A percentile compares a stretch with the other conserved stretches of the same genome.
Evolutionary conservation across 2,113 vertebrate genomes (phyloP).

Genomic region (Merops nubicus): DNA sequence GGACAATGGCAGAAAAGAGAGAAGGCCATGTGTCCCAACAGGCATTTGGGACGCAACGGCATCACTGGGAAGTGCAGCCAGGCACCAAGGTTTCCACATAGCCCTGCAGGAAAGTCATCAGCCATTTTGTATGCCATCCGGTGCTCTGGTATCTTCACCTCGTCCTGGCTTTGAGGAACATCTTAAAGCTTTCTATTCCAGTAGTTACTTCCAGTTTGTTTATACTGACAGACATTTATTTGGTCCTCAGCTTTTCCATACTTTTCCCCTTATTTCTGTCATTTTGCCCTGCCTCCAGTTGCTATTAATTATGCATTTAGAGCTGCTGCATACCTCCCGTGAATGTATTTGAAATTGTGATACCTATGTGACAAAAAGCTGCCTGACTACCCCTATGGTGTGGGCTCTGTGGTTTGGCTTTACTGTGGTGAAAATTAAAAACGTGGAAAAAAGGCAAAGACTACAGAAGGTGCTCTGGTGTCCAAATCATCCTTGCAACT

Average conservation of each 20-base stretch:
- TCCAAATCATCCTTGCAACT: slow-evolving; percentile 44
- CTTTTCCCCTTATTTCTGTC: background rate
- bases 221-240: background rate
- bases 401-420: background rate
- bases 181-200: background rate
- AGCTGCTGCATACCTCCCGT: background rate
- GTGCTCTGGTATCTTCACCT: background rate
- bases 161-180: background rate
- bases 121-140: background rate
- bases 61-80: background rate
- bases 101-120: background rate
- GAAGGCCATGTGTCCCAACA: background rate
- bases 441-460: background rate
- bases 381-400: background rate
- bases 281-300: background rate
- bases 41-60: background rate
- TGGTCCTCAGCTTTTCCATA: background rate
- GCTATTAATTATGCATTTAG: background rate
- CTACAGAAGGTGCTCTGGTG: slow-evolving; percentile 14
- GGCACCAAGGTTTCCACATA: background rate
- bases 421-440: background rate
- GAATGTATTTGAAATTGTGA: background rate
- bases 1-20: background rate
- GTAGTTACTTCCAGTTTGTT: background rate
- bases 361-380: background rate